These are phyloP conservation scores for Florisuga fusca DNA, from an alignment of 2,797 vertebrate genomes.

Conservation along the genomic window DNA sequence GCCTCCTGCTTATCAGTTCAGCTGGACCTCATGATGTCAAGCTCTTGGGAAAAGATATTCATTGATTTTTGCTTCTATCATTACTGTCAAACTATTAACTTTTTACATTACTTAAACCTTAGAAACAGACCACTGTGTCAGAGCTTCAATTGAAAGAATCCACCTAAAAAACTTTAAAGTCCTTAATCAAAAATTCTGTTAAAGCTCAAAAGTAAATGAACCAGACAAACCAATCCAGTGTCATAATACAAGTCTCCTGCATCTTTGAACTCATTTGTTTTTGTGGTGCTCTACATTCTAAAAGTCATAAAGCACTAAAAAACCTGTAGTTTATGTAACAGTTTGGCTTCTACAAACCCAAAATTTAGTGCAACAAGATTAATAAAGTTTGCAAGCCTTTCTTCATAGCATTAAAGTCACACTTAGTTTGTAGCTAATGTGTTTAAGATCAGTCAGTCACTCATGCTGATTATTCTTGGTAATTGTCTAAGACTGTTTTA, in stretches of 20 bases:
- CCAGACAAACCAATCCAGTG: background rate
- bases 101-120: background rate
- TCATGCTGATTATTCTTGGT: background rate
- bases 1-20: background rate
- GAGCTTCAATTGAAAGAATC: background rate
- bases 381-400: background rate
- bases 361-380: background rate
- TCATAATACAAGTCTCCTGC: background rate
- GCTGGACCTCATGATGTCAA: background rate
- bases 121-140: background rate
- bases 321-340: background rate
- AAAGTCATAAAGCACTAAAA: background rate
- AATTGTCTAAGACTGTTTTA: background rate
- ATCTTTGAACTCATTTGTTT: background rate
- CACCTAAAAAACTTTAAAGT: background rate
- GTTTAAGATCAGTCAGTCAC: background rate
- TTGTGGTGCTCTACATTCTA: background rate
- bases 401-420: rapidly evolving
- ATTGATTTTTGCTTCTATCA: background rate
- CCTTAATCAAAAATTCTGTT: background rate
- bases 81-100: background rate
- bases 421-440: background rate
- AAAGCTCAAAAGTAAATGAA: constrained; percentile 10
- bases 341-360: background rate
- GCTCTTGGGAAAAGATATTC: background rate